Evolutionary conservation across 2,888 invertebrate genomes (phyloP).

Genomic region (Eupithecia abbreviata): DNA sequence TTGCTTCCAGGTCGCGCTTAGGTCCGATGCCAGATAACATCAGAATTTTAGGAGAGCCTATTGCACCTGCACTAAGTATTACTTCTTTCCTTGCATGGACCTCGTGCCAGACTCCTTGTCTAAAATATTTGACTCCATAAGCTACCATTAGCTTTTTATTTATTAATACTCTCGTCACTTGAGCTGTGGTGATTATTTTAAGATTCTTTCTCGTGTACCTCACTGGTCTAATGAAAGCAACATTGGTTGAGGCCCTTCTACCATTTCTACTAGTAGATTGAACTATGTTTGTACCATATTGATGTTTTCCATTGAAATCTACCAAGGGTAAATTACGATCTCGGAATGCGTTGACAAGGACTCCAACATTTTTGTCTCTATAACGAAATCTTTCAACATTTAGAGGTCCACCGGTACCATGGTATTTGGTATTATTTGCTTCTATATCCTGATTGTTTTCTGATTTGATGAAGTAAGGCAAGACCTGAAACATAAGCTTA

Average conservation of each 20-base stretch:
- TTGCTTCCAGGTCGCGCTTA: conserved; percentile 66
- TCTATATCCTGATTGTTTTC: conserved; percentile 83
- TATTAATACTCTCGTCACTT: conserved; percentile 83
- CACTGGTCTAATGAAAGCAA: conserved; percentile 86
- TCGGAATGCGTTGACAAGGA: conserved; percentile 82
- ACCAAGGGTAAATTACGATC: conserved; percentile 83
- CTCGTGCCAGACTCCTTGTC: conserved; percentile 51
- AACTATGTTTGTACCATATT: conserved; percentile 85
- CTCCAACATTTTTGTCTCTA: conserved; percentile 80
- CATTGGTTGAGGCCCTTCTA: conserved; percentile 84
- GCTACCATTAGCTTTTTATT: conserved; percentile 62
- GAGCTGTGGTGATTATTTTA: conserved; percentile 73
- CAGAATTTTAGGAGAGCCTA: conserved; percentile 85
- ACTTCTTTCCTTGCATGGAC: conserved; percentile 82
- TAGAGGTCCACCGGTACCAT: conserved; percentile 83
- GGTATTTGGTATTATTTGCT: conserved; percentile 76
- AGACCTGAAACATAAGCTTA: conserved; percentile 60
- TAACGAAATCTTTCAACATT: conserved; percentile 85
- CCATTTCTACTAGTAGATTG: conserved; percentile 85
- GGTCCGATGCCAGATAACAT: conserved; percentile 87
- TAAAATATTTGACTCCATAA: conserved; percentile 62
- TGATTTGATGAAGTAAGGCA: conserved; percentile 87
- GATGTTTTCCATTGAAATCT: conserved; percentile 82
- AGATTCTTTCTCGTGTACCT: conserved; percentile 79
- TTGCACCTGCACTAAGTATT: conserved; percentile 83